Conservation (phyloP, 2,113 vertebrate genomes). For the Amblyornis subalaris region DNA sequence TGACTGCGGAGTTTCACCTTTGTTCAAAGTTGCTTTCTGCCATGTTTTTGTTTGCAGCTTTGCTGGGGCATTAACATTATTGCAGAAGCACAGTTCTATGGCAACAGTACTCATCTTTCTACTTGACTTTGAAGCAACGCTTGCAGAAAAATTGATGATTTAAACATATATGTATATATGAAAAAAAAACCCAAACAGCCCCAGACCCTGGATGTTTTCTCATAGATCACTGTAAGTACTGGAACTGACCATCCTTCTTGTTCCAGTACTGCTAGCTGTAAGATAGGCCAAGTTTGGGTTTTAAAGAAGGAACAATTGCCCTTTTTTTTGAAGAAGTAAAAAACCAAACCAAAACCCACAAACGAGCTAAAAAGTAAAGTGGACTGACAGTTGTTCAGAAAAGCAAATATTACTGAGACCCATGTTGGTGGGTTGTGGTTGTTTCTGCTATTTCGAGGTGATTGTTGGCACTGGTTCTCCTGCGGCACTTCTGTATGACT, state of each 20-base stretch:
- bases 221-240: neutral
- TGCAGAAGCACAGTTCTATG: neutral
- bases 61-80: neutral
- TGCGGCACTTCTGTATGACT: conserved; percentile 20
- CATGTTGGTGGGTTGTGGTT: rapidly evolving
- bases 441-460: neutral
- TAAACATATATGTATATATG: neutral
- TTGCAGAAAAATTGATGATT: neutral
- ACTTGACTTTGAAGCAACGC: neutral
- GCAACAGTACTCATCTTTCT: neutral
- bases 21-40: neutral
- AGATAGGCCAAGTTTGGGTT: neutral
- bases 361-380: neutral
- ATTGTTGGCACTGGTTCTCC: neutral
- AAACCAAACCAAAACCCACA: neutral
- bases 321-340: neutral
- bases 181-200: rapidly evolving
- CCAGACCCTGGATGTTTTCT: neutral
- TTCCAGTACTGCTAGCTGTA: neutral
- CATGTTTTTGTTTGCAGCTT: neutral
- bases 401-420: neutral
- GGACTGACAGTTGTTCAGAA: neutral
- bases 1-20: neutral
- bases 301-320: neutral
- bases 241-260: neutral